Evolutionary conservation across 2,113 vertebrate species (phyloP), one percentile per base, ranked within the genome.

Genomic region (Passer domesticus): DNA sequence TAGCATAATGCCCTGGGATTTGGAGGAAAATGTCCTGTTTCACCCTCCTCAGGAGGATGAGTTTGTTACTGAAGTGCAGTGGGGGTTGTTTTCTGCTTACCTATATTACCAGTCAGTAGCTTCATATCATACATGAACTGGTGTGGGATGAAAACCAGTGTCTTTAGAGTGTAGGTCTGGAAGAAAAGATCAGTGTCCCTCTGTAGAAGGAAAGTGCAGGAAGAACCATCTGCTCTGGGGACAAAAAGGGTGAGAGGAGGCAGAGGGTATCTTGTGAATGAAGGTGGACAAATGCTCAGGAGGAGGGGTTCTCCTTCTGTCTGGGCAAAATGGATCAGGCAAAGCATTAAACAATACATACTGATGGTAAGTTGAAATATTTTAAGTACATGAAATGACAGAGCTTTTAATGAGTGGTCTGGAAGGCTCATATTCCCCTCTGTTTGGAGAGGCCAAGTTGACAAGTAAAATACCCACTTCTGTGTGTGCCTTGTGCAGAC

Each of bases 401-500:
- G 52, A 66, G 43, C 13, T 62, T 74, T 27, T n/a, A 70, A 41
- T 73, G 19, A 56, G 24, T 43, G 17, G 33, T 39, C 22, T 86
- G 49, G 24, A 68, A 76, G 52, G 53, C 18, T 44, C 23, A 13
- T 20, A 1, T 60, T 55, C 31, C 0, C 4, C 63, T 85, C 33
- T 5, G 1, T 23, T 50, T 47, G 62, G 75, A 55, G 33, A 53
- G 63, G 50, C 39, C 33, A 23, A 5, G n/a, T 9, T 73, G 55
- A 13, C 33, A 44, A n/a, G 27, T 60, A 9, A 60, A 74, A 52
- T 24, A 33, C 31, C 10, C 5, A 3, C 8, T n/a, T 52, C 17
- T 66, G 1, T 0, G 0, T 2, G 13, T 39, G 13, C 33, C 35
- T 49, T 6, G 12, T 10, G 47, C 31, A 55, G 46, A 3, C 35